These are phyloP conservation scores for Rhinoraja longicauda DNA, from an alignment of 2,797 vertebrate species.

Conservation along the genomic window DNA sequence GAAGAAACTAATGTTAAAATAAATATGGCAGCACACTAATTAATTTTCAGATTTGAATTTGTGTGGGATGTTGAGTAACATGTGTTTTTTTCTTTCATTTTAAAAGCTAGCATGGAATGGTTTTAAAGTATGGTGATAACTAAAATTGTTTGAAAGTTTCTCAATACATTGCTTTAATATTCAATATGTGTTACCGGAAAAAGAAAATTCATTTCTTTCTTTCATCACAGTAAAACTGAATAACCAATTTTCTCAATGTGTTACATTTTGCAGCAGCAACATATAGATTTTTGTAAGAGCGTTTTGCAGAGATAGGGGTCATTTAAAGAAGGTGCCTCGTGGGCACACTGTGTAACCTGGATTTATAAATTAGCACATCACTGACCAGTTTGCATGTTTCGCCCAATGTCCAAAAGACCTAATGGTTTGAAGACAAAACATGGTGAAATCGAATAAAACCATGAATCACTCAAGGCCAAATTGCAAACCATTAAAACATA, in stretches of 20 bases:
- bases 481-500: neutral
- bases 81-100: neutral
- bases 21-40: neutral
- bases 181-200: neutral
- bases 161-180: neutral
- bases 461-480: neutral
- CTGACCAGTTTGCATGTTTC: neutral
- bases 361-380: conserved; percentile 5
- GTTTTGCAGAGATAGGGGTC: neutral
- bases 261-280: conserved; percentile 3
- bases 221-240: neutral
- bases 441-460: neutral
- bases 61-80: neutral
- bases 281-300: neutral
- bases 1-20: neutral
- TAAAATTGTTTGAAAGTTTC: neutral
- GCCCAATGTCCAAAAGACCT: neutral
- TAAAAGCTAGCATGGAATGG: neutral
- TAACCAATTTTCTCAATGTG: conserved; percentile 25
- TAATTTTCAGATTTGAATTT: neutral
- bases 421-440: neutral
- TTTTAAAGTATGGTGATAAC: neutral
- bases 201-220: conserved; percentile 5
- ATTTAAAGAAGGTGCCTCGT: conserved; percentile 3
- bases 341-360: neutral